These are phyloP conservation scores for Euura saliciscinereae DNA, from an alignment of 1,140 invertebrate genomes.

Conservation along the genomic window DNA sequence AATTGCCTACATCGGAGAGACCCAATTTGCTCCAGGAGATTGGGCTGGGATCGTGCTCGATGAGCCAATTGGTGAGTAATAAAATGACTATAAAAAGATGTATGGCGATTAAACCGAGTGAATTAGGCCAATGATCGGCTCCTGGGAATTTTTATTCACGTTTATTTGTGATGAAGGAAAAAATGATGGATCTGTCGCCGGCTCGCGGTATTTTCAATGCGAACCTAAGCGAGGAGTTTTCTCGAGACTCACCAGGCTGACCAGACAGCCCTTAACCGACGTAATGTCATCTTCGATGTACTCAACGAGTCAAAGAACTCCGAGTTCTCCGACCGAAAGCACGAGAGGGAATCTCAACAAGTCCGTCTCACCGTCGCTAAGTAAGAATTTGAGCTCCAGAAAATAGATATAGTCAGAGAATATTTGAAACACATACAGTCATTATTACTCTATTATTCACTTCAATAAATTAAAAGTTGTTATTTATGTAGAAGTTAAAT, in stretches of 20 bases:
- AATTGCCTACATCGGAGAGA: conserved; percentile 98
- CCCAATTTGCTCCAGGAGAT: conserved; percentile 92
- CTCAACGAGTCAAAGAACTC: conserved; percentile 54
- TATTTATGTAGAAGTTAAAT: too few relatives aligned
- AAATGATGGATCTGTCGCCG: conserved; percentile 95
- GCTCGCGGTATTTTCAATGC: conserved; percentile 92
- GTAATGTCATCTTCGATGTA: conserved; percentile 36
- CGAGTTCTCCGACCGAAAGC: conserved; percentile 48
- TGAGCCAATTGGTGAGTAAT: conserved; percentile 80
- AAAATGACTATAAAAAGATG: conserved; percentile 4
- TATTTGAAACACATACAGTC: background rate
- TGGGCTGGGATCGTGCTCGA: conserved; percentile 98
- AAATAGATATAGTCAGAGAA: background rate
- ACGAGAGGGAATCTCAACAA: conserved; percentile 42
- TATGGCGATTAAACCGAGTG: too few relatives aligned
- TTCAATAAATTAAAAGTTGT: too few relatives aligned
- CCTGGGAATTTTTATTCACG: background rate
- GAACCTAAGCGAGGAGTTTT: conserved; percentile 93
- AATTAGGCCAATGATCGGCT: background rate
- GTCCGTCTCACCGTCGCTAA: conserved; percentile 51
- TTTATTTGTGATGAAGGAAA: conserved; percentile 70
- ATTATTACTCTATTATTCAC: too few relatives aligned
- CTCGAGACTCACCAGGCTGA: conserved; percentile 87
- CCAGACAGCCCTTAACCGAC: conserved; percentile 67
- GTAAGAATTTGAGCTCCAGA: conserved; percentile 40